These are phyloP conservation scores for Gulo gulo DNA, from an alignment of 2,113 vertebrate species.

Conservation along the genomic window DNA sequence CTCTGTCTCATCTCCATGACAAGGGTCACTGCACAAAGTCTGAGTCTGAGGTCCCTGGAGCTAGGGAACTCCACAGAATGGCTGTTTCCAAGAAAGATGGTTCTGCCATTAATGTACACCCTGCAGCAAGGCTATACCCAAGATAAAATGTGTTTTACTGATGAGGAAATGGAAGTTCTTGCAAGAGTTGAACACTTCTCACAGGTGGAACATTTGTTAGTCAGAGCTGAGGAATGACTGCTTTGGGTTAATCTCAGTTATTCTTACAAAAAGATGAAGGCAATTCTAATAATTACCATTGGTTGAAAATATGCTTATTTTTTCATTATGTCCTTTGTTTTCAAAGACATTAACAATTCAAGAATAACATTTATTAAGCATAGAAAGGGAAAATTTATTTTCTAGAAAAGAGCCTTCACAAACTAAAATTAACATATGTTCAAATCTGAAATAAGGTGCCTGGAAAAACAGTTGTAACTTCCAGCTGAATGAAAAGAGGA, in stretches of 20 bases:
- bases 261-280: neutral
- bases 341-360: neutral
- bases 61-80: neutral
- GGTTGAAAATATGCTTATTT: neutral
- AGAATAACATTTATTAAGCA: neutral
- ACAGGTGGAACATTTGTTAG: neutral
- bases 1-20: neutral
- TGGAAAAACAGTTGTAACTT: neutral
- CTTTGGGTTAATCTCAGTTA: neutral
- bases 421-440: neutral
- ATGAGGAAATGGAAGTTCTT: neutral
- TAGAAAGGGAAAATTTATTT: neutral
- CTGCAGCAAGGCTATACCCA: rapidly evolving
- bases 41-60: neutral
- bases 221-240: neutral
- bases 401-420: neutral
- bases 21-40: neutral
- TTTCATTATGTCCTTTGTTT: neutral
- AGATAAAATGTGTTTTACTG: neutral
- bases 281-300: neutral
- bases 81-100: neutral
- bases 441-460: neutral
- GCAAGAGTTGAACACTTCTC: neutral
- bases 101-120: neutral
- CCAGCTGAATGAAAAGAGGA: neutral